Evolutionary conservation across 2,113 vertebrate genomes (phyloP).

Genomic region (Trichechus manatus): DNA sequence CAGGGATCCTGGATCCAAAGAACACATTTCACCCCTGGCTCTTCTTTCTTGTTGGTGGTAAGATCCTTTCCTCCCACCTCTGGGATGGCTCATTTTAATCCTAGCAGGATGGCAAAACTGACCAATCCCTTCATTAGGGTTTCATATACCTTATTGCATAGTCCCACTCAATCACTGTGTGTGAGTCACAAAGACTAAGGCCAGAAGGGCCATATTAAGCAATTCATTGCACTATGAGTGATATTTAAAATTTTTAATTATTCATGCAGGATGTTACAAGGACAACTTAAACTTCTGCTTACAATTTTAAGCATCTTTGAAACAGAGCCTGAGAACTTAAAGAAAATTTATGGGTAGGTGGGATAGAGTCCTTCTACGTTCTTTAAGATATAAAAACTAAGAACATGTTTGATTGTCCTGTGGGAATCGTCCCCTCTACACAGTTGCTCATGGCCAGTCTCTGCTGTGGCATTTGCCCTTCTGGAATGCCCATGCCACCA

Average conservation of each 20-base stretch:
- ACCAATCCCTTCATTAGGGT: too few species aligned
- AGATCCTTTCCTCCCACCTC: too few species aligned
- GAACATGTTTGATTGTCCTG: not conserved
- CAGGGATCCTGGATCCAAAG: too few species aligned
- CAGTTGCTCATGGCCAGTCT: not conserved
- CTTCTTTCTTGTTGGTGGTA: too few species aligned
- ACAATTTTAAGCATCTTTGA: constrained; percentile 1
- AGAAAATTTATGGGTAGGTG: not conserved
- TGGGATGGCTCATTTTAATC: too few species aligned
- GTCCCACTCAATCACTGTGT: too few species aligned
- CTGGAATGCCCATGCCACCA: not conserved
- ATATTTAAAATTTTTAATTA: not conserved
- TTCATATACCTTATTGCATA: too few species aligned
- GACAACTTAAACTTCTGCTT: not conserved
- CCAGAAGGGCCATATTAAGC: too few species aligned
- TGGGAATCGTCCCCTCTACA: not conserved
- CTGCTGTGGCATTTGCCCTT: not conserved
- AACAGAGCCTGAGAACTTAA: not conserved
- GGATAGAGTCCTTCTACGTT: not conserved
- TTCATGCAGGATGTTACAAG: constrained; percentile 8
- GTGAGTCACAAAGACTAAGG: too few species aligned
- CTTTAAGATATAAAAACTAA: not conserved
- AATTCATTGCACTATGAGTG: not conserved
- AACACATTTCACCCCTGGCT: too few species aligned
- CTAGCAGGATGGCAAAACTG: too few species aligned